Percentiles rank a stretch among this genome's conserved stretches.
These are phyloP conservation scores for Synanthedon andrenaeformis DNA, from an alignment of 2,888 invertebrate species.

Conservation along the genomic window DNA sequence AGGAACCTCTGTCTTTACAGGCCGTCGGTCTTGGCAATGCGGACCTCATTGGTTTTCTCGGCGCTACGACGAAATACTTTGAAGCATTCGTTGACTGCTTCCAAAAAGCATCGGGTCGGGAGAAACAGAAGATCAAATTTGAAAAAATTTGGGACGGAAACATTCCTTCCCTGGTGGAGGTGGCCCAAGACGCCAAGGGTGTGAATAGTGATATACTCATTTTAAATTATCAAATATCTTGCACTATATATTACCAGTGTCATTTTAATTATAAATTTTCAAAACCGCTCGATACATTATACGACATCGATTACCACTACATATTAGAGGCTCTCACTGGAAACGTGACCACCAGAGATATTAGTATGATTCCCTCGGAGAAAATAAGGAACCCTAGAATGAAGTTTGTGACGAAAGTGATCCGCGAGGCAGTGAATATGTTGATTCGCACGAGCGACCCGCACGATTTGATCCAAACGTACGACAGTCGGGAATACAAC, in stretches of 20 bases:
- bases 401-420: constrained; percentile 79
- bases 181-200: constrained; percentile 81
- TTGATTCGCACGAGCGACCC: constrained; percentile 61
- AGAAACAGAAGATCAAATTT: constrained; percentile 52
- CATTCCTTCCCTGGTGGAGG: constrained; percentile 78
- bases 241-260: constrained; percentile 82
- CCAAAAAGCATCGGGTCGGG: constrained; percentile 38
- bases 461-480: constrained; percentile 54
- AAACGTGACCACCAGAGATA: constrained; percentile 56
- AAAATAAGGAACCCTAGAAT: constrained; percentile 76
- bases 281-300: constrained; percentile 80
- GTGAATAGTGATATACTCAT: constrained; percentile 82
- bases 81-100: constrained; percentile 50
- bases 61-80: constrained; percentile 57
- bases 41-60: constrained; percentile 65
- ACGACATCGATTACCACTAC: constrained; percentile 78
- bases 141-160: constrained; percentile 78
- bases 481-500: constrained; percentile 46
- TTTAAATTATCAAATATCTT: constrained; percentile 83
- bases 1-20: constrained; percentile 84
- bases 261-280: constrained; percentile 80
- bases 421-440: constrained; percentile 79
- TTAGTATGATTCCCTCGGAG: constrained; percentile 76
- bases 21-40: constrained; percentile 79
- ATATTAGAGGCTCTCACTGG: constrained; percentile 62